Evolutionary conservation across 1,140 invertebrate species (phyloP).

Genomic region (Caenorhabditis latens): DNA sequence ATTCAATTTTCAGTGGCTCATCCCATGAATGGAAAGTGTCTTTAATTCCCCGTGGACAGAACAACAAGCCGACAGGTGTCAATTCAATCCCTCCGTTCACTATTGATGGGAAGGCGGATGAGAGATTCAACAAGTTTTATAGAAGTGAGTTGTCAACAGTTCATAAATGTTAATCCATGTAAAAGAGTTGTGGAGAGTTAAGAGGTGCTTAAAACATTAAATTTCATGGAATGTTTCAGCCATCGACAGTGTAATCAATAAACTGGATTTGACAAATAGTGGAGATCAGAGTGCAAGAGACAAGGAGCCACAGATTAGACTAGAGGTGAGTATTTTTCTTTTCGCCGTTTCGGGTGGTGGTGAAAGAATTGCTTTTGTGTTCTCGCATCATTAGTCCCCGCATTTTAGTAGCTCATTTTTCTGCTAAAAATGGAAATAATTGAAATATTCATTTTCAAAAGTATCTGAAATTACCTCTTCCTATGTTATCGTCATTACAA

Average conservation of each 20-base stretch:
- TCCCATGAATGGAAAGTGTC: slow-evolving; percentile 48
- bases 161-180: too few relatives aligned
- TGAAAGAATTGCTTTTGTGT: too few relatives aligned
- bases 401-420: too few relatives aligned
- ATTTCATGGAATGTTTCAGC: neutral
- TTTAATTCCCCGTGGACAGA: slow-evolving; percentile 27
- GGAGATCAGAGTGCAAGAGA: neutral
- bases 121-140: slow-evolving; percentile 49
- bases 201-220: neutral
- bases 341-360: too few relatives aligned
- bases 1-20: neutral
- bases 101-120: slow-evolving; percentile 28
- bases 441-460: too few relatives aligned
- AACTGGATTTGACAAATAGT: neutral
- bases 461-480: too few relatives aligned
- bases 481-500: too few relatives aligned
- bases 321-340: neutral
- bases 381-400: too few relatives aligned
- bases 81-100: slow-evolving; percentile 20
- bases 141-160: neutral
- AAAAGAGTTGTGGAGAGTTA: too few relatives aligned
- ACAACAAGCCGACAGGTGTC: neutral
- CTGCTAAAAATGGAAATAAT: too few relatives aligned
- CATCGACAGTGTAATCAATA: slow-evolving; percentile 44
- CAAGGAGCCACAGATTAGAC: slow-evolving; percentile 15